Percentiles rank a stretch among this genome's conserved stretches.
These are phyloP conservation scores for Laterallus jamaicensis DNA, from an alignment of 2,113 vertebrate genomes.

Conservation along the genomic window DNA sequence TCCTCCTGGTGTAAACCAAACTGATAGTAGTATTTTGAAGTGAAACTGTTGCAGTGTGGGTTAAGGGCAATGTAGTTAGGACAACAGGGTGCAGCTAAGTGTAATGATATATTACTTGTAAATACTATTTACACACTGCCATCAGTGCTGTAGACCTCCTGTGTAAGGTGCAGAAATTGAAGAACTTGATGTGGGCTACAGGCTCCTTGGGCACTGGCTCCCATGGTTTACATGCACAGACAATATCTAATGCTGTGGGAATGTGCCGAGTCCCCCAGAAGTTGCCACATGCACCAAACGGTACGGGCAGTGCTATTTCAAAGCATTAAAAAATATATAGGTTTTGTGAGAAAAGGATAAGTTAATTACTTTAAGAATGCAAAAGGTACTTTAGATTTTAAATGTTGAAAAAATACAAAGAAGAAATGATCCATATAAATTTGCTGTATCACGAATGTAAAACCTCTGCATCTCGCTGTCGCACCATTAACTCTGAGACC, in stretches of 20 bases:
- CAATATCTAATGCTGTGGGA: too few species aligned
- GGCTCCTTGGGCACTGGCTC: background rate
- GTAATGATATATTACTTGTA: background rate
- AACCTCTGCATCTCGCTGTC: background rate
- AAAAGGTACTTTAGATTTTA: background rate
- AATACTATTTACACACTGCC: background rate
- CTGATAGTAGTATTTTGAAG: background rate
- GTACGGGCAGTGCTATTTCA: background rate
- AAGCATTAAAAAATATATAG: background rate
- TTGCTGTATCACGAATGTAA: background rate
- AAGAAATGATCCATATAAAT: background rate
- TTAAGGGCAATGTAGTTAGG: constrained; percentile 5
- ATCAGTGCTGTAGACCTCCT: background rate
- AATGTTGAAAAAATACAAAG: background rate
- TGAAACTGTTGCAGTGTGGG: background rate
- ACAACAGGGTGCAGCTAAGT: background rate
- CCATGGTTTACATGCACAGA: fast-evolving
- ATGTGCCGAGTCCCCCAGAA: background rate
- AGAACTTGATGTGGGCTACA: background rate
- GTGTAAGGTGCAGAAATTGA: background rate
- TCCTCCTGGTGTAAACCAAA: constrained; percentile 21
- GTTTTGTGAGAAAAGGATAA: background rate
- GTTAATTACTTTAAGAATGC: background rate
- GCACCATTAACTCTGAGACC: background rate
- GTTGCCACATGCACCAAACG: background rate